These are phyloP conservation scores for Papilio protenor DNA, from an alignment of 2,888 invertebrate species.

Conservation along the genomic window DNA sequence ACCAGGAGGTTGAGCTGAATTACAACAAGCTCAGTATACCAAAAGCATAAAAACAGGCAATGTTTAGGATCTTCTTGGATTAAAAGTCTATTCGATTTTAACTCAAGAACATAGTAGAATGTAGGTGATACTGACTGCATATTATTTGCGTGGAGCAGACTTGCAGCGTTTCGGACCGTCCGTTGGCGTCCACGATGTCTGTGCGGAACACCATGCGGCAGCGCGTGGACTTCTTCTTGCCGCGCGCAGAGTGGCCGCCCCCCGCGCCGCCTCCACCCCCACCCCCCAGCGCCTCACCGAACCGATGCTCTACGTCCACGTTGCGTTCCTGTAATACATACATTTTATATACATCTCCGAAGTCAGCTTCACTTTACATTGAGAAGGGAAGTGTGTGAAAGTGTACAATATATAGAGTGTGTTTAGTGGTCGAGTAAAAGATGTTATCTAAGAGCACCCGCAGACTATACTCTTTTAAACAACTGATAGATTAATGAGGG, in stretches of 20 bases:
- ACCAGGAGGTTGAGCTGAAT: slow-evolving; percentile 94
- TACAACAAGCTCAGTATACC: not conserved
- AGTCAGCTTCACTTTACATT: not conserved
- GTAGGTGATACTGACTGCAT: slow-evolving; percentile 89
- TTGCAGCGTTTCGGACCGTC: slow-evolving; percentile 92
- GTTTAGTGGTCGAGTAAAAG: not conserved
- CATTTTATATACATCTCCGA: not conserved
- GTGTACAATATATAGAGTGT: no score
- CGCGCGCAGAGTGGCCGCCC: slow-evolving; percentile 83
- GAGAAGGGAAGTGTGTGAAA: no score
- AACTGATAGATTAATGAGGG: no score
- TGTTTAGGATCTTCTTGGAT: not conserved
- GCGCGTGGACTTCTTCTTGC: slow-evolving; percentile 97
- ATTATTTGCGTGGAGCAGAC: slow-evolving; percentile 95
- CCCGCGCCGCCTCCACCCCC: slow-evolving; percentile 43
- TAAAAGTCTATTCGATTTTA: not conserved
- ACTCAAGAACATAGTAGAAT: no score
- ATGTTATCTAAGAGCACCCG: no score
- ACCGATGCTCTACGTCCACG: slow-evolving; percentile 93
- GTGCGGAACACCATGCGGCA: slow-evolving; percentile 98
- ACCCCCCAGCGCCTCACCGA: slow-evolving; percentile 91
- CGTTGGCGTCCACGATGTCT: slow-evolving; percentile 90
- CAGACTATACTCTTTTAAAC: no score
- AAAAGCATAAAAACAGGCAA: not conserved
- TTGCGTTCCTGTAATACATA: slow-evolving; percentile 88